A percentile compares a stretch with the other conserved stretches of the same genome.
These are phyloP conservation scores for Prunella strophiata DNA, from an alignment of 2,797 vertebrate species.

Conservation along the genomic window DNA sequence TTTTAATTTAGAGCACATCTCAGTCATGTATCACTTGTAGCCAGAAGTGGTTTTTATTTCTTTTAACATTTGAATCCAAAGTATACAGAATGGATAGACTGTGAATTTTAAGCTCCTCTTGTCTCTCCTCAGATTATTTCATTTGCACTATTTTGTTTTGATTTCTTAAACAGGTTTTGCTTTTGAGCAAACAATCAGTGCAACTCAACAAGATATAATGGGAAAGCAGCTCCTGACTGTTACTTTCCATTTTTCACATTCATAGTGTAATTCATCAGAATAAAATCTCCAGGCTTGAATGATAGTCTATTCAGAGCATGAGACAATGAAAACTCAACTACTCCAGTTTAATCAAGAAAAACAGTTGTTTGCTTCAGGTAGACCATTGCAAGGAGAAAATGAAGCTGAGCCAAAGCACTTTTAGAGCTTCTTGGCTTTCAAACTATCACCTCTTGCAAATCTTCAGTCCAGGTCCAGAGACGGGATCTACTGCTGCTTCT, in stretches of 20 bases:
- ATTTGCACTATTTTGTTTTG: not conserved
- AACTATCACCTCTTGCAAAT: not conserved
- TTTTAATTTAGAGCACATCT: conserved; percentile 41
- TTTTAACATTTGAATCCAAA: not conserved
- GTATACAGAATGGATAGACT: not conserved
- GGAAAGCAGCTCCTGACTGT: not conserved
- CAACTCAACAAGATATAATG: not conserved
- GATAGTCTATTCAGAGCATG: not conserved
- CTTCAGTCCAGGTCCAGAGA: not conserved
- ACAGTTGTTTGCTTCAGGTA: not conserved
- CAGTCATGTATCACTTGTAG: not conserved
- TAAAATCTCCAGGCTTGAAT: not conserved
- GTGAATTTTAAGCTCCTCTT: not conserved
- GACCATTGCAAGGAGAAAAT: not conserved
- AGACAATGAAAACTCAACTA: not conserved
- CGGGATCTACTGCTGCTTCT: not conserved
- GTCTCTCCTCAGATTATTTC: not conserved
- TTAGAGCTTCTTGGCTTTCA: not conserved
- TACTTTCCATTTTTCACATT: not conserved
- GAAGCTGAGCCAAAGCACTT: not conserved
- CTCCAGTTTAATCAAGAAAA: not conserved
- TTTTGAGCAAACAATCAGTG: not conserved
- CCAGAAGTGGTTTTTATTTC: not conserved
- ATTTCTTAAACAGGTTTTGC: not conserved
- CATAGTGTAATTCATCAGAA: not conserved